These are phyloP conservation scores for Nyctibius bracteatus DNA, from an alignment of 2,113 vertebrate species.

Conservation along the genomic window DNA sequence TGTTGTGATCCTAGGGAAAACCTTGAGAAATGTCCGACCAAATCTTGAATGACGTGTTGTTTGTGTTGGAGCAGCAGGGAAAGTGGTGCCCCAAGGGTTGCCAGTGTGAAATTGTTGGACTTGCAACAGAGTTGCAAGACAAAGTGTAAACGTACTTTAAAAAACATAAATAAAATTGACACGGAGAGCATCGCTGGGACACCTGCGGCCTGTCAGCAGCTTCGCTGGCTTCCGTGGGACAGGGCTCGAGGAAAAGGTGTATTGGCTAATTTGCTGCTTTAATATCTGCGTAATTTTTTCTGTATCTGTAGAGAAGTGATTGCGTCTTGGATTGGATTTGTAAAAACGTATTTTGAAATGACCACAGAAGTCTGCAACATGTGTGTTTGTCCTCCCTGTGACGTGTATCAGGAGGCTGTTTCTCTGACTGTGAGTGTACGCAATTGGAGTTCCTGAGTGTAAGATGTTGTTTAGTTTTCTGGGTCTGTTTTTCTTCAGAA, in stretches of 20 bases:
- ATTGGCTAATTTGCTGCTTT: not conserved
- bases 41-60: rapidly evolving
- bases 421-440: not conserved
- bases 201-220: not conserved
- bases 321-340: rapidly evolving
- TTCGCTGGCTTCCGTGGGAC: not conserved
- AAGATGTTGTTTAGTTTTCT: too few relatives aligned
- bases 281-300: rapidly evolving
- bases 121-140: too few relatives aligned
- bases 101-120: rapidly evolving
- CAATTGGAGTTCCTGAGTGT: not conserved
- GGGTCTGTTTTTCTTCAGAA: not conserved
- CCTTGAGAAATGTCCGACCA: rapidly evolving
- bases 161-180: not conserved
- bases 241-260: rapidly evolving
- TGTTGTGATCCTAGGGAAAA: rapidly evolving
- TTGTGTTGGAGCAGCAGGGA: rapidly evolving
- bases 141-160: rapidly evolving
- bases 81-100: too few relatives aligned
- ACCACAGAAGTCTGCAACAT: rapidly evolving
- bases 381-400: rapidly evolving
- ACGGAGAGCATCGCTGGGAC: rapidly evolving
- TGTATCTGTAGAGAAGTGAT: too few relatives aligned
- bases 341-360: rapidly evolving
- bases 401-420: not conserved